phyloP scores from a whole-genome alignment of 2,797 vertebrate genomes.

The Chlorospingus flavigularis region DNA sequence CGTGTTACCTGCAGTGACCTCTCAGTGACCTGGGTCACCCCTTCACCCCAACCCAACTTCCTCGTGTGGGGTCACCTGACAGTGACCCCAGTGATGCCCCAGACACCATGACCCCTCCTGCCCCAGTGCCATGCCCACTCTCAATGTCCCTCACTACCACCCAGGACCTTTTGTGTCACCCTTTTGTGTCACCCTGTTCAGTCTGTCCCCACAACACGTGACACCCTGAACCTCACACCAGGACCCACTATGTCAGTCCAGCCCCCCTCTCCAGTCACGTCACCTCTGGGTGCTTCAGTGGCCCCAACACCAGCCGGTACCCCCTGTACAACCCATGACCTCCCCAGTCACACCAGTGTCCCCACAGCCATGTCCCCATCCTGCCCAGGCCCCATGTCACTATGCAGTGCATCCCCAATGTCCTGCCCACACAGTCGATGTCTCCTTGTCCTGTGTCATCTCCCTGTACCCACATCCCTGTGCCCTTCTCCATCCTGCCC shows the following conservation, averaged over 20 bases:
- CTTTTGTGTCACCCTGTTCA: neutral
- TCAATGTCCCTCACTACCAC: neutral
- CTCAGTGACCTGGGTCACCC: neutral
- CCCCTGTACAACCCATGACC: neutral
- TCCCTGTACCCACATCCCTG: neutral
- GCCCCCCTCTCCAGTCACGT: rapidly evolving
- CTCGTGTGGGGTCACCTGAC: neutral
- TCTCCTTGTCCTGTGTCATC: neutral
- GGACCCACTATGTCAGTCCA: neutral
- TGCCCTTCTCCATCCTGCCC: neutral
- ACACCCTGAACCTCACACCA: neutral
- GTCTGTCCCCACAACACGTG: neutral
- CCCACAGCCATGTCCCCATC: neutral
- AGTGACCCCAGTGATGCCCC: neutral
- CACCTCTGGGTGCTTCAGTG: neutral
- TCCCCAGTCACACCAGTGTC: neutral
- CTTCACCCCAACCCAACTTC: neutral
- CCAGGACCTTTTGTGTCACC: neutral
- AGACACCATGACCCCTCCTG: neutral
- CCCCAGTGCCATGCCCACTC: neutral
- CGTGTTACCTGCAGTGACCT: neutral
- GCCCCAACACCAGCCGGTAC: neutral
- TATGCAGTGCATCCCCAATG: neutral
- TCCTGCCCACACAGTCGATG: neutral
- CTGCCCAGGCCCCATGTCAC: neutral